Conservation (phyloP, 2,113 vertebrate genomes). For the Pavo muticus region DNA sequence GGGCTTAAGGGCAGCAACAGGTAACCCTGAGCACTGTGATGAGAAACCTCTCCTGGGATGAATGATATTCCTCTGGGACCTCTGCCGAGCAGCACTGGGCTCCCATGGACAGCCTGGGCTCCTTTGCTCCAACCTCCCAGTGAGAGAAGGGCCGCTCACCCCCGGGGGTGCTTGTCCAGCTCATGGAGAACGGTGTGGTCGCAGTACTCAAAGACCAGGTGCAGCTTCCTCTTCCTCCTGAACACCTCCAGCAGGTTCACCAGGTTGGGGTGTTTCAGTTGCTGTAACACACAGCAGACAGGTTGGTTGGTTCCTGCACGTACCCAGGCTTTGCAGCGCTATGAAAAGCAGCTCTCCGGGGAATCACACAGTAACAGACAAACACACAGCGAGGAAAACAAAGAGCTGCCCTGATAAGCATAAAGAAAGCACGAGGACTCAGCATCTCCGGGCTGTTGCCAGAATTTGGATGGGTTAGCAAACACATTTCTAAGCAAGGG, state of each 20-base stretch:
- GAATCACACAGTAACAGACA: neutral
- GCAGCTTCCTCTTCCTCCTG: constrained; percentile 89
- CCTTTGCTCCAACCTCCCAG: neutral
- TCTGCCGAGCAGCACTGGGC: fast-evolving
- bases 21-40: neutral
- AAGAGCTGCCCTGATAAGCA: neutral
- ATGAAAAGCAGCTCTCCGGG: neutral
- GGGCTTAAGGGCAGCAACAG: too few relatives aligned
- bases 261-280: constrained; percentile 95
- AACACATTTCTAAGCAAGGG: neutral
- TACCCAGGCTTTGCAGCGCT: neutral
- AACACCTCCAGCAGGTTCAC: constrained; percentile 96
- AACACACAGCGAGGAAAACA: neutral
- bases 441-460: neutral
- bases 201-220: constrained; percentile 96
- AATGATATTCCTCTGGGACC: neutral
- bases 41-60: neutral
- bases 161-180: constrained; percentile 88
- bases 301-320: neutral
- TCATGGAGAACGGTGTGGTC: constrained; percentile 94
- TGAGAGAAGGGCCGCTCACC: constrained; percentile 76
- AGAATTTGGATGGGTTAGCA: neutral
- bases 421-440: neutral
- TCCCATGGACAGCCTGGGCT: fast-evolving
- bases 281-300: constrained; percentile 74